phyloP scores from a whole-genome alignment of 2,113 vertebrate genomes.

The Ranitomeya variabilis region DNA sequence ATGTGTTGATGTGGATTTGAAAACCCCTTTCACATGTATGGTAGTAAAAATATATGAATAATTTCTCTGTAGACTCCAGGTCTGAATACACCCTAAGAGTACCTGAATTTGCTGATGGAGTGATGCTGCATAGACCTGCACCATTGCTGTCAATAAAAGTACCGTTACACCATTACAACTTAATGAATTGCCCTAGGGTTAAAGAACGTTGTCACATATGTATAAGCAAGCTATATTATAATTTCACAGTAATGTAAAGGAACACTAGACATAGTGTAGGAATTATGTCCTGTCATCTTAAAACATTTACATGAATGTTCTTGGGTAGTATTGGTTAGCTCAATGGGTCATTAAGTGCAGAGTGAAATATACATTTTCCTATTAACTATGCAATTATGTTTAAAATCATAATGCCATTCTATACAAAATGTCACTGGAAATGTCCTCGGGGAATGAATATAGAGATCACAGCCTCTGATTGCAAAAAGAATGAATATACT shows the following conservation, averaged over 20 bases:
- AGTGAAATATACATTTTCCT: slow-evolving; percentile 57
- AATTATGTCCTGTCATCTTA: slow-evolving; percentile 51
- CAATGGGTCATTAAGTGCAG: slow-evolving; percentile 56
- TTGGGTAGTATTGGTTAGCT: slow-evolving; percentile 49
- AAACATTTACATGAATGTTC: slow-evolving; percentile 54
- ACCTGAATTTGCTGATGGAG: no score
- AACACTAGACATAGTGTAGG: slow-evolving; percentile 36
- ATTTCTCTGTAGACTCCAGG: no score
- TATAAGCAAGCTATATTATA: slow-evolving; percentile 35
- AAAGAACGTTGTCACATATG: slow-evolving; percentile 35
- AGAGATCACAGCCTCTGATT: slow-evolving; percentile 48
- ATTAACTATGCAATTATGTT: slow-evolving; percentile 58
- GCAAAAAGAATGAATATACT: slow-evolving; percentile 51
- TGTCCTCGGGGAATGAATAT: slow-evolving; percentile 53
- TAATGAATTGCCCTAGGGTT: slow-evolving; percentile 47
- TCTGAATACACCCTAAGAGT: no score
- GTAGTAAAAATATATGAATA: no score
- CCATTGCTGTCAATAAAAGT: slow-evolving; percentile 37
- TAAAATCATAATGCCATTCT: slow-evolving; percentile 57
- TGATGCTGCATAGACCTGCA: no score
- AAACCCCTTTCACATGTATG: no score
- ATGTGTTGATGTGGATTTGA: no score
- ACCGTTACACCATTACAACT: slow-evolving; percentile 19
- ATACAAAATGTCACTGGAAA: slow-evolving; percentile 57
- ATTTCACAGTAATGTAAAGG: slow-evolving; percentile 49